A percentile compares a stretch with the other conserved stretches of the same genome.
Conservation (phyloP, 2,888 invertebrate genomes). For the Drosophila falleni region DNA sequence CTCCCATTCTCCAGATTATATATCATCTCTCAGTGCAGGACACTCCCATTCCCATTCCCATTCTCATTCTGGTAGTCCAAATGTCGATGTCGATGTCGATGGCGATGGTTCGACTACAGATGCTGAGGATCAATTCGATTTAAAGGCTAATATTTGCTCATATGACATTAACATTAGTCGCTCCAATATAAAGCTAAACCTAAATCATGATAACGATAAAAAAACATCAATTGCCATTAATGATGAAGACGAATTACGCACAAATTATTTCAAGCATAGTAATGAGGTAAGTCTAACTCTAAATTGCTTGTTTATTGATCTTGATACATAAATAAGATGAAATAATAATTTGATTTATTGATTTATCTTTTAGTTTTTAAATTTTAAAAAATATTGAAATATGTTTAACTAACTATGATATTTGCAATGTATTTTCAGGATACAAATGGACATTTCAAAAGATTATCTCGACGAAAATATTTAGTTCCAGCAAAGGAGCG, state of each 20-base stretch:
- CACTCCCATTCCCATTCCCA: conserved; percentile 6
- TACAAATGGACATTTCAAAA: conserved; percentile 34
- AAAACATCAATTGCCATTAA: conserved; percentile 1
- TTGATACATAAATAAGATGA: background rate
- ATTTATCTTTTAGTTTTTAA: background rate
- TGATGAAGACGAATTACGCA: conserved; percentile 19
- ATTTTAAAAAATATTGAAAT: background rate
- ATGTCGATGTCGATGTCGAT: conserved; percentile 63
- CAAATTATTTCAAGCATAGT: conserved; percentile 22
- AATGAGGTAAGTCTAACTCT: conserved; percentile 36
- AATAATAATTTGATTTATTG: background rate
- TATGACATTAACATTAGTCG: conserved; percentile 41
- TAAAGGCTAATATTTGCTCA: conserved; percentile 46
- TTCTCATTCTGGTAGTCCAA: conserved; percentile 45
- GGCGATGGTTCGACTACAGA: conserved; percentile 70
- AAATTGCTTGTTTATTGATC: background rate
- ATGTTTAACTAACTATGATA: background rate
- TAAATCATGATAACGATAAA: conserved; percentile 27
- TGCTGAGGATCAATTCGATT: conserved; percentile 56
- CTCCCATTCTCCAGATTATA: conserved; percentile 8
- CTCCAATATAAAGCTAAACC: conserved; percentile 27
- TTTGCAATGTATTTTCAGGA: conserved; percentile 35
- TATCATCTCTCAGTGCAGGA: conserved; percentile 6
- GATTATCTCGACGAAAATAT: conserved; percentile 40
- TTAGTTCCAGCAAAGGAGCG: conserved; percentile 27